These are phyloP conservation scores for Lepetodrilus schrolli DNA, from an alignment of 2,888 invertebrate genomes.

Conservation along the genomic window DNA sequence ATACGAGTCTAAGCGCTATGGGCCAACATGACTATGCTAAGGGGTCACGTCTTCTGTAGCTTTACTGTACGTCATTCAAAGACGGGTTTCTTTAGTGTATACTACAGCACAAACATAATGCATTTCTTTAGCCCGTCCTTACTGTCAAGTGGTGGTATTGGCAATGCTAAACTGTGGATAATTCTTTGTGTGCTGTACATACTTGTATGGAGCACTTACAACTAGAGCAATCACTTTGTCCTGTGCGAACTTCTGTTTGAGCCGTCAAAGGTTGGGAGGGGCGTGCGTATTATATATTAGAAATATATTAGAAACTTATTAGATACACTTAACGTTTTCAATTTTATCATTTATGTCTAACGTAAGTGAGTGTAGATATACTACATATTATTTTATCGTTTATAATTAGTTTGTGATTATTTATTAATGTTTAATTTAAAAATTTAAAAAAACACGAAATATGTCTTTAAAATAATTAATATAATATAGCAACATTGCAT, in stretches of 20 bases:
- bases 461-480: no score
- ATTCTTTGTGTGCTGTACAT: background rate
- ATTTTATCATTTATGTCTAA: background rate
- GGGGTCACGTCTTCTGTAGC: background rate
- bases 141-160: background rate
- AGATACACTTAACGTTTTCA: no score
- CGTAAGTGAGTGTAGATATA: background rate
- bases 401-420: no score
- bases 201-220: no score
- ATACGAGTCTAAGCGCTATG: background rate
- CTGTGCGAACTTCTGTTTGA: no score
- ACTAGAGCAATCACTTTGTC: background rate
- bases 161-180: background rate
- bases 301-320: no score
- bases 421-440: no score
- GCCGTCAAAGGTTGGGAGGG: no score
- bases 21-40: background rate
- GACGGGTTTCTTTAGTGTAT: background rate
- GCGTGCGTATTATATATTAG: no score
- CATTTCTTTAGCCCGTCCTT: background rate
- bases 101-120: slow-evolving; percentile 3
- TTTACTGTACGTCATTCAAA: background rate
- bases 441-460: no score
- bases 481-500: no score
- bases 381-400: no score